Evolutionary conservation across 2,113 vertebrate genomes (phyloP).

Genomic region (Cacatua alba): DNA sequence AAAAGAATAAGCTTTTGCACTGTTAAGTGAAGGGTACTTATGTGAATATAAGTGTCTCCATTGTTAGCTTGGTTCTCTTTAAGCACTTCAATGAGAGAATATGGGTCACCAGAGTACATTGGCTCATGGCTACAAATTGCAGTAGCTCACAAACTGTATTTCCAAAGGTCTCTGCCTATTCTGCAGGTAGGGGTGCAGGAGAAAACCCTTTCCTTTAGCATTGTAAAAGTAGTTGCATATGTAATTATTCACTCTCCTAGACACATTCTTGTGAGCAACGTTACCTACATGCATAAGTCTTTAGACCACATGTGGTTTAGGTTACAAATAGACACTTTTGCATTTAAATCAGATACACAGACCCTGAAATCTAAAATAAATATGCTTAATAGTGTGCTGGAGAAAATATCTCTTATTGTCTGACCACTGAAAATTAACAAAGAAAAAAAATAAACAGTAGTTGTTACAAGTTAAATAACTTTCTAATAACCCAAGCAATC

Average conservation of each 20-base stretch:
- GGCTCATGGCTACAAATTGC: not conserved
- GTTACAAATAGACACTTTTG: rapidly evolving
- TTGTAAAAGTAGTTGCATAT: not conserved
- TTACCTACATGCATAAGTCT: not conserved
- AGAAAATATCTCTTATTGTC: not conserved
- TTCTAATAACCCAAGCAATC: not conserved
- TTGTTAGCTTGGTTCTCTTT: not conserved
- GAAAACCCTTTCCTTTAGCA: not conserved
- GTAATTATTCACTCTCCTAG: not conserved
- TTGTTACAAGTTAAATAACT: not conserved
- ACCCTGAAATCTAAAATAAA: not conserved
- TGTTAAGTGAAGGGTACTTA: not conserved
- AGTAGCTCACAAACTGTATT: not conserved
- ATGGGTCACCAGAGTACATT: not conserved
- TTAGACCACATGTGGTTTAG: not conserved
- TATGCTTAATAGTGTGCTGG: not conserved
- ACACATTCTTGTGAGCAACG: not conserved
- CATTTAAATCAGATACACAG: not conserved
- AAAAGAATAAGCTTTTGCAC: not conserved
- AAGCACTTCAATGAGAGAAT: not conserved
- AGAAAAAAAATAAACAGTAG: not conserved
- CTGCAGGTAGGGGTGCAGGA: not conserved
- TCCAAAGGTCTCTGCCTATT: not conserved
- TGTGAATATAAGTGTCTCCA: not conserved
- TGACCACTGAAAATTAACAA: not conserved